A percentile compares a stretch with the other conserved stretches of the same genome.
These are phyloP conservation scores for Frankliniella intonsa DNA, from an alignment of 2,888 invertebrate genomes.

Conservation along the genomic window DNA sequence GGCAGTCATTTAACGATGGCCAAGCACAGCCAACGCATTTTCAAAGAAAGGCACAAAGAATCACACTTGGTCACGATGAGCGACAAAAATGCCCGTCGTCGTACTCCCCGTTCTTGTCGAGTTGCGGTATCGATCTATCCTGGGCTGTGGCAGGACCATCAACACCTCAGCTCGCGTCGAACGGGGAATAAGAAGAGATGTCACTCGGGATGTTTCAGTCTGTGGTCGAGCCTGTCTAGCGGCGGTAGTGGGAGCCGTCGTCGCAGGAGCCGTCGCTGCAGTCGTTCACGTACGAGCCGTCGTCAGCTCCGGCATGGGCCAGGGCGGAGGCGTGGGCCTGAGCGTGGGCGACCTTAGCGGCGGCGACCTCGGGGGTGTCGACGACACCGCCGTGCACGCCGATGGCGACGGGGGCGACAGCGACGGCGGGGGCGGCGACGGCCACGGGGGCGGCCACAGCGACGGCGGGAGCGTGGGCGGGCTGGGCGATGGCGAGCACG, in stretches of 20 bases:
- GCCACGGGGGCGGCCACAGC: background rate
- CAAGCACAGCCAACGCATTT: background rate
- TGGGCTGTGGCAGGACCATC: background rate
- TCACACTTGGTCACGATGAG: background rate
- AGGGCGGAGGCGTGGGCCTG: background rate
- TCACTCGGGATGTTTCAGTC: conserved; percentile 14
- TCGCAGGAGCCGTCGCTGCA: background rate
- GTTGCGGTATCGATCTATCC: background rate
- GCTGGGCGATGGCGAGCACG: background rate
- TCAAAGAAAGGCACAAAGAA: background rate
- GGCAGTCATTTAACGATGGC: background rate
- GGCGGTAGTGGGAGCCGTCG: background rate
- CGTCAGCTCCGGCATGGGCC: background rate
- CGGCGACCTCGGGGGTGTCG: background rate
- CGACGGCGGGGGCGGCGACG: background rate
- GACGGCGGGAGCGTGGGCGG: background rate
- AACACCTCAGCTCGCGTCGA: background rate
- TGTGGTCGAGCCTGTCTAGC: conserved; percentile 10
- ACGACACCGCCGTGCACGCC: background rate
- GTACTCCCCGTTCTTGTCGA: background rate
- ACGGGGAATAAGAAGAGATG: background rate
- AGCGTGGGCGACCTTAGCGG: background rate
- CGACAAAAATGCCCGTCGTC: background rate
- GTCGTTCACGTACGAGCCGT: conserved; percentile 3
- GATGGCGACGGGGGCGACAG: background rate